Evolutionary conservation across 2,888 invertebrate genomes (phyloP).

Genomic region (Ypsolopha sequella): DNA sequence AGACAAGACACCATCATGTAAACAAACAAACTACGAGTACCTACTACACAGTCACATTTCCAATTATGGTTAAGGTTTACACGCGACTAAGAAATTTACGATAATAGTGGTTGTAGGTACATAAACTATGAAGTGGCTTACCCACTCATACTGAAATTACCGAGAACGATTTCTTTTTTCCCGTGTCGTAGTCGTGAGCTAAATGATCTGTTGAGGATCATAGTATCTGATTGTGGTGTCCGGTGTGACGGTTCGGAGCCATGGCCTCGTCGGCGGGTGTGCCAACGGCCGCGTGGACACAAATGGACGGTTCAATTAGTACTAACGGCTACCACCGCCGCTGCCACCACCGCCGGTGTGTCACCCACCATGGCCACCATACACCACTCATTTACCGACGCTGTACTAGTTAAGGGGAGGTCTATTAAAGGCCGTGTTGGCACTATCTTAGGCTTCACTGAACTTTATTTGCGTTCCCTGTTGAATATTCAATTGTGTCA

Average conservation of each 20-base stretch:
- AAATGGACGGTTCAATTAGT: slow-evolving; percentile 40
- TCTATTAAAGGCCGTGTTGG: no score
- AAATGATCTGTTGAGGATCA: slow-evolving; percentile 55
- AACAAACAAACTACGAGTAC: no score
- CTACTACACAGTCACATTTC: no score
- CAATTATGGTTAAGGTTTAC: no score
- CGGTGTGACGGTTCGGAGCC: slow-evolving; percentile 8
- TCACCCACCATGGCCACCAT: slow-evolving; percentile 17
- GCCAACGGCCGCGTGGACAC: slow-evolving; percentile 22
- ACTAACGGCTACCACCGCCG: slow-evolving; percentile 16
- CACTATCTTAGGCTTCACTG: no score
- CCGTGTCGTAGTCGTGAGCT: slow-evolving; percentile 73
- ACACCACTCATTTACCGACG: slow-evolving; percentile 5
- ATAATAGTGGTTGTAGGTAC: not conserved
- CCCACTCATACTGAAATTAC: slow-evolving; percentile 44
- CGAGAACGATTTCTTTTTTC: slow-evolving; percentile 78
- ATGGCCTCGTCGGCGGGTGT: not conserved
- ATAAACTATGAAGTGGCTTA: not conserved
- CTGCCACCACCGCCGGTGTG: slow-evolving; percentile 7
- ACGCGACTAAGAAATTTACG: no score
- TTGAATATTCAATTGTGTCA: no score
- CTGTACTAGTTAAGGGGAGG: no score
- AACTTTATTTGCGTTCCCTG: no score
- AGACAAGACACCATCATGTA: not conserved
- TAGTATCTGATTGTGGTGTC: slow-evolving; percentile 18